Percentiles rank a stretch among this genome's conserved stretches.
Evolutionary conservation across 2,888 invertebrate genomes (phyloP).

Genomic region (Meganola albula): DNA sequence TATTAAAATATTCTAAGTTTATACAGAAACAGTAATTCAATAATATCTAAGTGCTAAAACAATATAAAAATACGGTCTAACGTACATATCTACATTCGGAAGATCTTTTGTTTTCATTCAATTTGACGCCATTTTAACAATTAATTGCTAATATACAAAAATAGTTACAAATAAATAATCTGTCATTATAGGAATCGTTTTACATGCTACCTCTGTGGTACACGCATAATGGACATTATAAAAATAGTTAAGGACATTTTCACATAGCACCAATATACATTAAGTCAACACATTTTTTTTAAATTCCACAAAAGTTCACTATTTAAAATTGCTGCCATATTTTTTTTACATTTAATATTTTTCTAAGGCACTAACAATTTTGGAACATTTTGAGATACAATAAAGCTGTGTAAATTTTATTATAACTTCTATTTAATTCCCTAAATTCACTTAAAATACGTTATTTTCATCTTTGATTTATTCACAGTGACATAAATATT

Average conservation of each 20-base stretch:
- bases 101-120: constrained; percentile 50
- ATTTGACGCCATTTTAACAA: constrained; percentile 39
- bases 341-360: constrained; percentile 10
- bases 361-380: constrained; percentile 23
- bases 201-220: constrained; percentile 42
- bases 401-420: constrained; percentile 11
- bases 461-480: constrained; percentile 23
- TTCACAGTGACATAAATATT: constrained; percentile 31
- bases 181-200: constrained; percentile 60
- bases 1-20: constrained; percentile 57
- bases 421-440: constrained; percentile 21
- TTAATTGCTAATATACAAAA: constrained; percentile 64
- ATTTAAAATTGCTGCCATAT: constrained; percentile 16
- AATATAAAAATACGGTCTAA: constrained; percentile 47
- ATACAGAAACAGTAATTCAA: constrained; percentile 57
- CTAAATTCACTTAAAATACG: constrained; percentile 28
- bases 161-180: constrained; percentile 74
- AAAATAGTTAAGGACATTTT: constrained; percentile 36
- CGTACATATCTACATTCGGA: constrained; percentile 68
- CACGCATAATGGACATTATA: constrained; percentile 39
- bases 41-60: constrained; percentile 34
- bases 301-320: constrained; percentile 19
- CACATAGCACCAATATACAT: constrained; percentile 50
- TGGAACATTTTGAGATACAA: constrained; percentile 20
- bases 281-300: constrained; percentile 30